Base-by-base conservation (phyloP, 2,113 vertebrate species). In the Saccopteryx leptura region DNA sequence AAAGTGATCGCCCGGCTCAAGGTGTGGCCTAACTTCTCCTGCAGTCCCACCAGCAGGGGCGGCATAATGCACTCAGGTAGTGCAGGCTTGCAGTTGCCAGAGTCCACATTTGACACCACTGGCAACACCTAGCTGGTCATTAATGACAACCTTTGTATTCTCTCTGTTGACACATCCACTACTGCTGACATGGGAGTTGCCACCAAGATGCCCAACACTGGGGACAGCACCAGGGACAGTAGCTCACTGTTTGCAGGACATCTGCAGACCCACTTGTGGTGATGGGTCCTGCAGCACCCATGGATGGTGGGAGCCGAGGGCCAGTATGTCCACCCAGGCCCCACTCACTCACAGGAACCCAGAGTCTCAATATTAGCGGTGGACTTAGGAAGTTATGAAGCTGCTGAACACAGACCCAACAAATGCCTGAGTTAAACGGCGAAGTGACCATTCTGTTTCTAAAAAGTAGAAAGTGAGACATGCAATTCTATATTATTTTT, bases 91-190 rank as follows among this genome's bases (percentile, higher is more conserved):
- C 39, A 39, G 39, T 3, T 39, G 3, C 39, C 39, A 39, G 39
- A 39, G 39, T 39, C 39, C 39, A 39, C 39, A 39, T 39, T 39
- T 39, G 39, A 39, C 39, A 39, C 39, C 39, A 39, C 39, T 39
- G 39, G 39, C 39, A 39, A 39, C 39, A 39, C 39, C 39, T 39
- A 39, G 39, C 39, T 39, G 39, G 39, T 39, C 39, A 39, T 39
- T 39, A 39, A 39, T 39, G 39, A 39, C 39, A 39, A 39, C 39
- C 39, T 39, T 39, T 39, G 39, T 39, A 39, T 39, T 39, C 6
- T 17, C 66, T 17, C 66, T 0, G 95, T 95, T 0, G 97, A 82
- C n/a, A 96, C 91, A 4, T 78, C 91, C 89, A 96, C 97, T 17
- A 95, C 97, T 15, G 31, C 65, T 66, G 65, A 28, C 65, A 31